These are phyloP conservation scores for Cichladusa arquata DNA, from an alignment of 2,113 vertebrate species.

Conservation along the genomic window DNA sequence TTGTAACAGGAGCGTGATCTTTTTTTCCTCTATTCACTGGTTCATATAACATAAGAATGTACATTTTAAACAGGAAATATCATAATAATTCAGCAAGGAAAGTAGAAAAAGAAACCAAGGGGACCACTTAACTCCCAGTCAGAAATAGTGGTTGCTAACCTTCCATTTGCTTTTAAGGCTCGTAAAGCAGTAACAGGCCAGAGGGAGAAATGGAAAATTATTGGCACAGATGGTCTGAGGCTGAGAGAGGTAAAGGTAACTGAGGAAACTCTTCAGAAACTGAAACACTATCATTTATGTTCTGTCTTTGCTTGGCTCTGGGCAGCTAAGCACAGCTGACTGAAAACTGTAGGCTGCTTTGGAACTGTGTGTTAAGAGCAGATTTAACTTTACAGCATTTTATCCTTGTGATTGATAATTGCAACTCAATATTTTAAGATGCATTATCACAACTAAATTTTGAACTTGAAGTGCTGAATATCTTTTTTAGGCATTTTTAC, in stretches of 20 bases:
- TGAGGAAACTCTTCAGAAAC: conserved; percentile 20
- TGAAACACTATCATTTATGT: background rate
- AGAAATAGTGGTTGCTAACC: background rate
- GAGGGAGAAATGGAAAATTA: conserved; percentile 12
- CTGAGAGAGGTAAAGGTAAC: conserved; percentile 21
- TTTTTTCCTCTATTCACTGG: background rate
- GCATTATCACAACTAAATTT: background rate
- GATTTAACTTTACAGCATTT: background rate
- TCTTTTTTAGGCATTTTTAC: background rate
- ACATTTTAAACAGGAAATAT: background rate
- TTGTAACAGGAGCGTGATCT: background rate
- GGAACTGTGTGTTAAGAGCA: background rate
- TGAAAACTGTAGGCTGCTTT: background rate
- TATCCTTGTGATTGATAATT: background rate
- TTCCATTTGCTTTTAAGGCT: conserved; percentile 28
- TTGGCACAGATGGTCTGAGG: conserved; percentile 6
- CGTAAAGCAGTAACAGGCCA: background rate
- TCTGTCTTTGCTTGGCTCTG: background rate
- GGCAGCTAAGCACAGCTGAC: background rate
- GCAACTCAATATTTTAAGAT: background rate
- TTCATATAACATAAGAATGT: background rate
- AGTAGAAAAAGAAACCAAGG: background rate
- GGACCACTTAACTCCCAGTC: background rate
- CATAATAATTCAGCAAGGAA: background rate
- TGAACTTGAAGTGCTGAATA: background rate